Evolutionary conservation across 1,140 invertebrate species (phyloP).

Genomic region (Procambarus clarkii): DNA sequence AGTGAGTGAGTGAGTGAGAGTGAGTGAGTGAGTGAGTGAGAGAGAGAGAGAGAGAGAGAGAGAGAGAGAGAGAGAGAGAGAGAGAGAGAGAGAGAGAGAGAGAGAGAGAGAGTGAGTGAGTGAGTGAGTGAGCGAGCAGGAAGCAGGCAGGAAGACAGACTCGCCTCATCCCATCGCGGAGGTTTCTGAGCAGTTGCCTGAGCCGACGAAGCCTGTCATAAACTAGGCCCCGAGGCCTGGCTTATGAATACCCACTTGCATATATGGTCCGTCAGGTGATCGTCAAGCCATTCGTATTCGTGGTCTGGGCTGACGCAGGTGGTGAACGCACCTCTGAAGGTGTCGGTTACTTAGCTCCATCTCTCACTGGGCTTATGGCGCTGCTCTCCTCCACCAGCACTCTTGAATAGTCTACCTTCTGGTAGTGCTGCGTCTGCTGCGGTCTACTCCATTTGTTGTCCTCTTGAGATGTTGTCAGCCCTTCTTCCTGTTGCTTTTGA

Average conservation of each 20-base stretch:
- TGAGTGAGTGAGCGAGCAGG: too few species aligned
- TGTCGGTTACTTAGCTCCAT: not conserved
- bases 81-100: too few species aligned
- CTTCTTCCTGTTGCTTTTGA: not conserved
- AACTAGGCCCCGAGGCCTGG: not conserved
- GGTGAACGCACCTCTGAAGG: not conserved
- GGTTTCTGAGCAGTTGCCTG: not conserved
- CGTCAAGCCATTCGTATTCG: not conserved
- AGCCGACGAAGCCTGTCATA: not conserved
- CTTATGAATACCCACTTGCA: not conserved
- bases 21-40: too few species aligned
- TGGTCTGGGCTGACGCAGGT: not conserved
- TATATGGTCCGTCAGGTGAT: conserved; percentile 16
- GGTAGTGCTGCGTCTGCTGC: not conserved
- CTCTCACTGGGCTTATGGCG: too few species aligned
- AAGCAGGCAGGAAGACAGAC: too few species aligned
- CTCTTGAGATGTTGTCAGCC: not conserved
- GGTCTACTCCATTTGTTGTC: too few species aligned
- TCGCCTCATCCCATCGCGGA: too few species aligned
- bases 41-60: too few species aligned
- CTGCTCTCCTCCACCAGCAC: too few species aligned
- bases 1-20: too few species aligned
- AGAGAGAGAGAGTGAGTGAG: too few species aligned
- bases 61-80: too few species aligned
- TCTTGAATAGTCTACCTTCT: not conserved